Base-by-base conservation (phyloP, 2,113 vertebrate species). In the Poeciliopsis retropinna region DNA sequence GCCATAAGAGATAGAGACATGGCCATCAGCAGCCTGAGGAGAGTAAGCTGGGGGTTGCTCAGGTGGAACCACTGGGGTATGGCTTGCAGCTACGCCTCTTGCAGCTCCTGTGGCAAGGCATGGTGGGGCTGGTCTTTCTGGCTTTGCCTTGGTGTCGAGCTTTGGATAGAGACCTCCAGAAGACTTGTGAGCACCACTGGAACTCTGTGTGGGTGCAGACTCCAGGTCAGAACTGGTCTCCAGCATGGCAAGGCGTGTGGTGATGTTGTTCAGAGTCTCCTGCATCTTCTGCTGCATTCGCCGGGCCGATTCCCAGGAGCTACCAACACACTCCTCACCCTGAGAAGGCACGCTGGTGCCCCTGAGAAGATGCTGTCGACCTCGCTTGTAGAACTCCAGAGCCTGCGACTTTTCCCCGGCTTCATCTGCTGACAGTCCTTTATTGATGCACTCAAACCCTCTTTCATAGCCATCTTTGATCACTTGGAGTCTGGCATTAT, bases 231-330 rank as follows among this genome's bases (percentile, higher is more conserved):
- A n/a, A 73, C 87, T 92, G 73, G 95, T 95, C 80, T 97, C 95
- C 0, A 99, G 78, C 30, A 94, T 90, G 32, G 93, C 75, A 0
- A 99, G 87, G 28, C 98, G 94, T 27, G 96, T 84, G 0, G 83
- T 95, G 67, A 99, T 98, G 0, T 98, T 99, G 83, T 92, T 94
- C 8, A 99, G 88, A 0, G 97, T 98, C 83, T 98, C 97, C 79
- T 90, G 94, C 98, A 99, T 99, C 88, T 99, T 98, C 80, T 92
- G 89, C 6, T 99, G 97, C 97, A 98, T 98, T 91, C 97, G 94
- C 63, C 95, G 93, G 32, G 96, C 97, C 5, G 95, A 94, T 2
- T 97, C 95, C 97, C 97, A 98, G 47, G 90, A 91, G 60, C 93
- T 70, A 2, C 97, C 96, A 0, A 73, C 75, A 27, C 95, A 95